Conservation (phyloP, 1,140 invertebrate species). For the Schlechtendalia chinensis region DNA sequence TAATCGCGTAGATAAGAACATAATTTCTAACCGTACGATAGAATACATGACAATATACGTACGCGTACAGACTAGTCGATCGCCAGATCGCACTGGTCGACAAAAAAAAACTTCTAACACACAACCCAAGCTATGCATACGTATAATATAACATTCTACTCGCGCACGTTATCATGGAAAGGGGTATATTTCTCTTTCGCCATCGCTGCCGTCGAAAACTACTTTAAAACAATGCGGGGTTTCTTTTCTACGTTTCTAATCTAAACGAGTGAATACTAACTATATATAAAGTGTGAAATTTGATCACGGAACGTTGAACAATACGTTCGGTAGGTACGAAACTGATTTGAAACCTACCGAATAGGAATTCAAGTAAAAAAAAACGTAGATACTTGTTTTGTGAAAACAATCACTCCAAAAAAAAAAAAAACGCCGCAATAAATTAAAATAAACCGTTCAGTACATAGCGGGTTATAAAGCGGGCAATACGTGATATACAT, state of each 20-base stretch:
- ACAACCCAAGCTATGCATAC: not conserved
- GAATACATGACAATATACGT: too few species aligned
- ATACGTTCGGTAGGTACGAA: not conserved
- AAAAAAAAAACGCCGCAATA: not conserved
- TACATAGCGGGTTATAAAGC: not conserved
- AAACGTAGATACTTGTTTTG: not conserved
- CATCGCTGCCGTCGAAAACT: not conserved
- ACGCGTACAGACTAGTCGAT: too few species aligned
- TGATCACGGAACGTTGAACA: not conserved
- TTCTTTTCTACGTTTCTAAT: not conserved
- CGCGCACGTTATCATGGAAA: not conserved
- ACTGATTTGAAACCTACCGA: not conserved
- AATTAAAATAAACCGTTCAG: not conserved
- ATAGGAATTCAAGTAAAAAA: slow-evolving; percentile 6
- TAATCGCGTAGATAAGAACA: too few species aligned
- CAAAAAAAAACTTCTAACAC: slow-evolving; percentile 12
- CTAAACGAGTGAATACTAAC: too few species aligned
- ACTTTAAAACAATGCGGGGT: slow-evolving; percentile 12
- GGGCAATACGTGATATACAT: not conserved
- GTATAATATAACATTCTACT: not conserved
- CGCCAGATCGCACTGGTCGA: not conserved
- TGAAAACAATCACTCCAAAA: not conserved
- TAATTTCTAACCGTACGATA: too few species aligned
- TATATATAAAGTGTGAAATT: not conserved
- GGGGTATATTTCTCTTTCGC: not conserved